Percentiles rank a stretch among this genome's conserved stretches.
Conservation (phyloP, 2,888 invertebrate species). For the Caenorhabditis sinica region DNA sequence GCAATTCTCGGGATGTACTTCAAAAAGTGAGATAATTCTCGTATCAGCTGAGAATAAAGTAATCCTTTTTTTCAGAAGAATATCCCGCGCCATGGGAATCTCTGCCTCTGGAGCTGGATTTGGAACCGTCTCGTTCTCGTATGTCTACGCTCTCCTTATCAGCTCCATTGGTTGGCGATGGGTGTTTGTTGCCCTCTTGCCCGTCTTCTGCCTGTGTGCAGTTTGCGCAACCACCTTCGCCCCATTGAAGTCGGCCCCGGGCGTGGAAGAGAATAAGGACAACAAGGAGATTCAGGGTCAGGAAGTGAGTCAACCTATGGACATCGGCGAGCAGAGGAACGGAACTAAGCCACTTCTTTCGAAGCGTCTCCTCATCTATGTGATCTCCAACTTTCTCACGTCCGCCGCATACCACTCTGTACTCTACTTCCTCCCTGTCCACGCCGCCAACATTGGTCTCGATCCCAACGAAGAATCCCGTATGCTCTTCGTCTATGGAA, state of each 20-base stretch:
- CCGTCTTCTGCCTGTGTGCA: conserved; percentile 91
- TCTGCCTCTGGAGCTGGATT: conserved; percentile 97
- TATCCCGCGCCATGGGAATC: conserved; percentile 96
- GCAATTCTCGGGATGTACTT: conserved; percentile 98
- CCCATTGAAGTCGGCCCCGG: conserved; percentile 87
- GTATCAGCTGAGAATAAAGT: not conserved
- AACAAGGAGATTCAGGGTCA: conserved; percentile 73
- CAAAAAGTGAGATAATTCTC: conserved; percentile 88
- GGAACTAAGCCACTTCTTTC: conserved; percentile 87
- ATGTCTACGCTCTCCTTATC: conserved; percentile 86
- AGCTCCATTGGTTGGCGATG: conserved; percentile 91
- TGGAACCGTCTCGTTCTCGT: conserved; percentile 94
- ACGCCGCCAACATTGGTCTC: conserved; percentile 71
- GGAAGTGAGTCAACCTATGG: conserved; percentile 63
- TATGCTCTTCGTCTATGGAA: conserved; percentile 78
- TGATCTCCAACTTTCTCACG: conserved; percentile 94
- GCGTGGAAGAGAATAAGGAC: conserved; percentile 73
- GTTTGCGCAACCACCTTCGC: conserved; percentile 94
- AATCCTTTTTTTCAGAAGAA: conserved; percentile 86
- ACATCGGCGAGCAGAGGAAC: conserved; percentile 63
- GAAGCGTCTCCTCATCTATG: conserved; percentile 93
- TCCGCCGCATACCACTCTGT: conserved; percentile 96
- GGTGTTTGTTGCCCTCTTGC: conserved; percentile 91
- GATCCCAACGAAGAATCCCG: conserved; percentile 70
- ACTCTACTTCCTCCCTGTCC: conserved; percentile 88